Evolutionary conservation across 2,113 vertebrate genomes (phyloP).

Genomic region (Brachyhypopomus gauderio): DNA sequence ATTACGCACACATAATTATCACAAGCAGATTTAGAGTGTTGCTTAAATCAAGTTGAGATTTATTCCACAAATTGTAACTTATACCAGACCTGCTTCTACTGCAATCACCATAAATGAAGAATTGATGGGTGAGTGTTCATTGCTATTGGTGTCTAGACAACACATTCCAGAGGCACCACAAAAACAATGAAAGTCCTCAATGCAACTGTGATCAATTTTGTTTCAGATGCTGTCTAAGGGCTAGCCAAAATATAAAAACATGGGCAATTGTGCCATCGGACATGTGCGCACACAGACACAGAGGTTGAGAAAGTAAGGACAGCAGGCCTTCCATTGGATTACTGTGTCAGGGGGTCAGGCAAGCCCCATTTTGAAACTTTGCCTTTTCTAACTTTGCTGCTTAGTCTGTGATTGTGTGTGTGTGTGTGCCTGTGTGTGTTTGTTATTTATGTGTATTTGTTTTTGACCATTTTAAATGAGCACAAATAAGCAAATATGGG

Average conservation of each 20-base stretch:
- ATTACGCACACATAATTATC: slow-evolving; percentile 1
- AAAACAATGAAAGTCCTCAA: background rate
- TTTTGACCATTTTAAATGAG: background rate
- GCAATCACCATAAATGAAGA: background rate
- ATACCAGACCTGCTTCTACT: background rate
- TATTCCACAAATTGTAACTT: background rate
- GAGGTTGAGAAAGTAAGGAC: background rate
- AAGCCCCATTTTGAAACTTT: background rate
- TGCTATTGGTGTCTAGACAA: background rate
- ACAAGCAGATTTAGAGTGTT: background rate
- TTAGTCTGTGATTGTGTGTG: slow-evolving; percentile 7
- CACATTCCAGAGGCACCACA: background rate
- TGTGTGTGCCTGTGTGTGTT: background rate
- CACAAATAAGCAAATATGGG: slow-evolving; percentile 34
- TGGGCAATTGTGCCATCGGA: background rate
- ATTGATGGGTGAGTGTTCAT: background rate
- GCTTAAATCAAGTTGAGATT: slow-evolving; percentile 2
- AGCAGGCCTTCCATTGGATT: slow-evolving; percentile 5
- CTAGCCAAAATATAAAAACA: background rate
- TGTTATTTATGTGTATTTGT: background rate
- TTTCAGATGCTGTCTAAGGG: background rate
- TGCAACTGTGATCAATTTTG: slow-evolving; percentile 14
- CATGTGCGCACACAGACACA: too few species aligned
- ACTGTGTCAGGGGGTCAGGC: background rate
- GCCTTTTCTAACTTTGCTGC: background rate